phyloP scores from a whole-genome alignment of 2,888 invertebrate species.

The Daptonema setosum region DNA sequence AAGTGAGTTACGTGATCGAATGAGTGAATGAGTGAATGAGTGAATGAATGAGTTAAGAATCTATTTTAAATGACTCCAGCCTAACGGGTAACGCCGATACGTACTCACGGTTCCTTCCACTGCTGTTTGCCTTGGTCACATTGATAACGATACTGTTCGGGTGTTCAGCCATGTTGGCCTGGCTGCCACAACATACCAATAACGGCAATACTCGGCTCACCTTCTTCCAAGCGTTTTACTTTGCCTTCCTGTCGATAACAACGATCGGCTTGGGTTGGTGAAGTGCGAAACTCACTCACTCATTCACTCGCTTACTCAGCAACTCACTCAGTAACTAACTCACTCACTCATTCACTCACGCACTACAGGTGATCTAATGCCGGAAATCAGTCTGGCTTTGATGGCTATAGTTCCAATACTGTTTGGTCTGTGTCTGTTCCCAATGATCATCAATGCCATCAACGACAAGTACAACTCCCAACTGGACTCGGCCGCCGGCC shows the following conservation, averaged over 20 bases:
- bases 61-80: no score
- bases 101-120: background rate
- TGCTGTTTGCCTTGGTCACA: background rate
- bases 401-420: background rate
- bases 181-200: background rate
- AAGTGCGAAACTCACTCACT: no score
- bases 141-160: background rate
- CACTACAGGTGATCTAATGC: background rate
- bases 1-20: no score
- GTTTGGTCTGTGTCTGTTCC: background rate
- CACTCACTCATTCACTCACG: no score
- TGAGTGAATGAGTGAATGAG: no score
- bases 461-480: background rate
- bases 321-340: no score
- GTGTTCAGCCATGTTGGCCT: background rate
- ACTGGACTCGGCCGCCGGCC: background rate
- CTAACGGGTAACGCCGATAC: background rate
- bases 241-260: background rate
- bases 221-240: background rate
- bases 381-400: background rate
- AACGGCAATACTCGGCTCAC: background rate
- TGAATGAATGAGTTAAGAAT: no score
- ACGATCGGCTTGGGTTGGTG: no score
- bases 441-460: background rate
- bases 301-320: no score